phyloP scores from a whole-genome alignment of 2,113 vertebrate genomes.

The Copsychus sechellarum region DNA sequence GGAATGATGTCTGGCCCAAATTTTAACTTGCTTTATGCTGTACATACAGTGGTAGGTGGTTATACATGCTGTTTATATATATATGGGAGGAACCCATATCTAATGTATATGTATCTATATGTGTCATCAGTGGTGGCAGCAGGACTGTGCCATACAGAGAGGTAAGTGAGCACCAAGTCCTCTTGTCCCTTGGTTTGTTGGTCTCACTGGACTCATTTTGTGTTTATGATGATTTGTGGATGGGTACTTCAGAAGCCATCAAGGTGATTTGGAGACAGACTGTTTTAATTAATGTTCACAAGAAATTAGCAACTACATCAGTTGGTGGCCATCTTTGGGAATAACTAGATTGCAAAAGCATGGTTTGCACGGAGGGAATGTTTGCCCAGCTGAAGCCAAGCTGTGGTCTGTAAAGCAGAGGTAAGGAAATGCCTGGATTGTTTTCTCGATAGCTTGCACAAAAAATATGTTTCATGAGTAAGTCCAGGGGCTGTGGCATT shows the following conservation, averaged over 20 bases:
- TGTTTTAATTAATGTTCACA: background rate
- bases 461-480: background rate
- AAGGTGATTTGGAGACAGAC: background rate
- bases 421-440: background rate
- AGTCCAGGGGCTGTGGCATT: background rate
- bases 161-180: background rate
- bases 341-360: background rate
- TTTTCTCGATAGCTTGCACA: background rate
- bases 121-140: background rate
- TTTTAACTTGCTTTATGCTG: background rate
- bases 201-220: background rate
- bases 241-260: background rate
- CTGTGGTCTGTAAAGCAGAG: background rate
- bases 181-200: background rate
- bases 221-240: background rate
- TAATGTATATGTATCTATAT: background rate
- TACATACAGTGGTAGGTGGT: background rate
- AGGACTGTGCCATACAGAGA: accelerated
- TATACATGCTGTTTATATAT: background rate
- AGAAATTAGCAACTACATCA: background rate
- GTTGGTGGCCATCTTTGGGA: background rate
- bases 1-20: background rate
- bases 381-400: background rate
- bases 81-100: background rate
- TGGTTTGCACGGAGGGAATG: background rate